Conservation (phyloP, 2,113 vertebrate species). For the Rhinoptilus africanus region DNA sequence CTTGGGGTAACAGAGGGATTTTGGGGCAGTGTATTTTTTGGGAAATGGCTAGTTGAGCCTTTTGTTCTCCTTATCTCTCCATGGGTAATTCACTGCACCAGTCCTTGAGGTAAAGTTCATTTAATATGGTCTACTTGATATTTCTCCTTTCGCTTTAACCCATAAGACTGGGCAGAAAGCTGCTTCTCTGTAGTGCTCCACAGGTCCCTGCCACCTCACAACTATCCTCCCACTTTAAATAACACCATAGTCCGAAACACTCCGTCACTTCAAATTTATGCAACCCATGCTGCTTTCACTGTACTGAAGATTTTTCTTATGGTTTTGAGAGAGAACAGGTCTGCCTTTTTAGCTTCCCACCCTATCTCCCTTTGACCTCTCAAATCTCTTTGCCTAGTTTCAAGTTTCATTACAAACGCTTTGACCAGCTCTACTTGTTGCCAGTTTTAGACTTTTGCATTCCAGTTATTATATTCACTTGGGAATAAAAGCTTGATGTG, state of each 20-base stretch:
- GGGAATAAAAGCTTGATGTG: constrained; percentile 40
- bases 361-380: constrained; percentile 46
- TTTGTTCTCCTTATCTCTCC: neutral
- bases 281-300: neutral
- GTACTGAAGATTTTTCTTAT: neutral
- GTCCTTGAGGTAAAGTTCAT: neutral
- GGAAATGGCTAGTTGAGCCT: neutral
- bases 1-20: neutral
- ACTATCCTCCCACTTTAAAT: neutral
- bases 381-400: constrained; percentile 54
- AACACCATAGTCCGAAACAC: neutral
- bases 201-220: neutral
- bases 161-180: neutral
- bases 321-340: constrained; percentile 59
- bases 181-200: neutral
- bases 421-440: constrained; percentile 54
- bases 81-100: neutral
- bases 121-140: neutral
- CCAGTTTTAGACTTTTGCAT: constrained; percentile 40
- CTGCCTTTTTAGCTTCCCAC: constrained; percentile 1
- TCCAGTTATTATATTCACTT: constrained; percentile 44
- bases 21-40: neutral
- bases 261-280: constrained; percentile 40
- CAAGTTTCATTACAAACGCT: constrained; percentile 53
- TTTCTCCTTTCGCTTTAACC: neutral